These are phyloP conservation scores for Ochlodes sylvanus DNA, from an alignment of 2,888 invertebrate species.

Conservation along the genomic window DNA sequence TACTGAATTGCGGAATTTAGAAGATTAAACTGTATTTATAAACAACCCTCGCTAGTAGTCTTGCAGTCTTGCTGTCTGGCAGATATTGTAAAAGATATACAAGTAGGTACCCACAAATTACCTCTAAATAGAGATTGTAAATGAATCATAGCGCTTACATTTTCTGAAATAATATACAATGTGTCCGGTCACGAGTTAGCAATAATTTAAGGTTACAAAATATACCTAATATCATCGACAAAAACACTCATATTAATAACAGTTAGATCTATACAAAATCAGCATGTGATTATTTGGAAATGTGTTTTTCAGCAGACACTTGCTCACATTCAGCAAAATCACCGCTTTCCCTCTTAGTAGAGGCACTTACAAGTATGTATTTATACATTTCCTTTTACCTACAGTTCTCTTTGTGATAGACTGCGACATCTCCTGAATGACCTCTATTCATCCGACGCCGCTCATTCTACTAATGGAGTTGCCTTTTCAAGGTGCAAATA, in stretches of 20 bases:
- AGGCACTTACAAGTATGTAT: conserved; percentile 18
- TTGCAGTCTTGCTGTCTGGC: too few relatives aligned
- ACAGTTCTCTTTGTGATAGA: conserved; percentile 61
- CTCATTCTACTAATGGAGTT: conserved; percentile 81
- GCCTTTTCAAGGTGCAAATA: conserved; percentile 76
- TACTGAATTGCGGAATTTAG: too few relatives aligned
- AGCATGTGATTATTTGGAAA: conserved; percentile 5
- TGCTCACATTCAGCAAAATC: conserved; percentile 18
- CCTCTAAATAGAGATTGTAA: neutral
- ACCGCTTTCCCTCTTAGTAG: conserved; percentile 3
- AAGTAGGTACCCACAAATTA: too few relatives aligned
- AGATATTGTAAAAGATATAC: too few relatives aligned
- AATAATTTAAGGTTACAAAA: too few relatives aligned
- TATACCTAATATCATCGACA: too few relatives aligned
- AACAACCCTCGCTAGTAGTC: too few relatives aligned
- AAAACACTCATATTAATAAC: neutral
- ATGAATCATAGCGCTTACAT: conserved; percentile 17
- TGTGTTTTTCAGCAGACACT: conserved; percentile 17
- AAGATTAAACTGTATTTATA: too few relatives aligned
- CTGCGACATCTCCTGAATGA: conserved; percentile 69
- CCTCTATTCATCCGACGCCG: conserved; percentile 71
- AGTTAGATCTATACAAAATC: too few relatives aligned
- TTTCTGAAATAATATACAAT: too few relatives aligned
- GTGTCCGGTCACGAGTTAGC: too few relatives aligned
- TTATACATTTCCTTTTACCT: conserved; percentile 50